Conservation (phyloP, 2,113 vertebrate species). For the Cebus imitator region DNA sequence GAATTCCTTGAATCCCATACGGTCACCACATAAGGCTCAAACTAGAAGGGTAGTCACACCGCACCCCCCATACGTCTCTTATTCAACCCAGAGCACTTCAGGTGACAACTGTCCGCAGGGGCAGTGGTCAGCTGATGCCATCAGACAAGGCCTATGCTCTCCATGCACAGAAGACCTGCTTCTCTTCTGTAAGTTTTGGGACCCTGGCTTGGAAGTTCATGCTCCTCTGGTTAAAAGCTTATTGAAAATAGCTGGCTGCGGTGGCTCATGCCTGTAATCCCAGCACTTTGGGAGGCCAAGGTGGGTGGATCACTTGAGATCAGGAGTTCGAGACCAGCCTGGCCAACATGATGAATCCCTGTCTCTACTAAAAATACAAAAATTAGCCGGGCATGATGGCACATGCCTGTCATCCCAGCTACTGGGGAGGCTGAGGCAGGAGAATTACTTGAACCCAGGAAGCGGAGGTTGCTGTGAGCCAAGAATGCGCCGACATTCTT, state of each 20-base stretch:
- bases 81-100: neutral
- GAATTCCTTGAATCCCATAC: neutral
- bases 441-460: no score
- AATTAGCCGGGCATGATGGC: no score
- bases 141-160: neutral
- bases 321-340: no score
- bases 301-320: no score
- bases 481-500: neutral
- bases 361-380: no score
- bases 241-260: neutral
- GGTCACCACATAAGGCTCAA: neutral
- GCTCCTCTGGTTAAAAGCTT: neutral
- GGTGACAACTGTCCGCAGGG: neutral
- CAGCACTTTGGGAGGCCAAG: no score
- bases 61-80: neutral
- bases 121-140: neutral
- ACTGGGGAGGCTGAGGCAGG: no score
- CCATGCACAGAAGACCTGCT: neutral
- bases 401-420: no score
- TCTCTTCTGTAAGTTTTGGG: neutral
- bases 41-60: rapidly evolving
- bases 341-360: no score
- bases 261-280: no score
- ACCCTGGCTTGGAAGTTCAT: neutral
- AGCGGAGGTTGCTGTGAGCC: no score